Percentiles rank a stretch among this genome's conserved stretches.
Conservation (phyloP, 2,797 vertebrate species). For the Fistularia commersonii region DNA sequence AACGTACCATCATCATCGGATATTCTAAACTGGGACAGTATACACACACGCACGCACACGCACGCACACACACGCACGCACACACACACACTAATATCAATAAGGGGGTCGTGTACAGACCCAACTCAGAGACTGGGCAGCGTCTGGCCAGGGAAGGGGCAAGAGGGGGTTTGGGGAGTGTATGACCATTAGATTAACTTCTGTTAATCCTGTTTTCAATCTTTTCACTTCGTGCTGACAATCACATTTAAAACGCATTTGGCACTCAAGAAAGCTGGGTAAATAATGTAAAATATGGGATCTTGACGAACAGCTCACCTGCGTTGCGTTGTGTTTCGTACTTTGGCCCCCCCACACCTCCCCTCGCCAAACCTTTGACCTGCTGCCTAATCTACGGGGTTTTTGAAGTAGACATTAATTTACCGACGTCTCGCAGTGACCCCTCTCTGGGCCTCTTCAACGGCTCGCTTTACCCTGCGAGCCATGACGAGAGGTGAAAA, state of each 20-base stretch:
- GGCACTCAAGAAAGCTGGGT: no score
- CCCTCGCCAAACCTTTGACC: not conserved
- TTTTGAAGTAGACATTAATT: not conserved
- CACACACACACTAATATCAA: constrained; percentile 21
- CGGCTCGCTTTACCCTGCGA: not conserved
- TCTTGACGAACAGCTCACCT: no score
- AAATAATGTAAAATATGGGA: no score
- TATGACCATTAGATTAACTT: not conserved
- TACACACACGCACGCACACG: constrained; percentile 45
- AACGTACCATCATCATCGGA: constrained; percentile 31
- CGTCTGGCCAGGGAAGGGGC: constrained; percentile 5
- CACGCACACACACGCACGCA: constrained; percentile 15
- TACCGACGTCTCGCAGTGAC: not conserved
- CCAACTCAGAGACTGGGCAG: constrained; percentile 48
- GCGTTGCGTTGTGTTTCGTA: not conserved
- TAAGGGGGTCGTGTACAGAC: constrained; percentile 47
- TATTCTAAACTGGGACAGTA: constrained; percentile 35
- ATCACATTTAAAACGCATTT: no score
- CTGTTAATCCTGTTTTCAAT: not conserved
- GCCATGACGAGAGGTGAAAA: not conserved
- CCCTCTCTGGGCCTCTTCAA: not conserved
- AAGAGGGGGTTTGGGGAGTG: not conserved
- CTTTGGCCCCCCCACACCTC: constrained; percentile 1
- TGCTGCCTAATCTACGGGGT: constrained; percentile 15
- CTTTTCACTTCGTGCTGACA: not conserved